Evolutionary conservation across 1,140 invertebrate species (phyloP), one percentile per base, ranked within the genome.

Genomic region (Pomacea maculata): DNA sequence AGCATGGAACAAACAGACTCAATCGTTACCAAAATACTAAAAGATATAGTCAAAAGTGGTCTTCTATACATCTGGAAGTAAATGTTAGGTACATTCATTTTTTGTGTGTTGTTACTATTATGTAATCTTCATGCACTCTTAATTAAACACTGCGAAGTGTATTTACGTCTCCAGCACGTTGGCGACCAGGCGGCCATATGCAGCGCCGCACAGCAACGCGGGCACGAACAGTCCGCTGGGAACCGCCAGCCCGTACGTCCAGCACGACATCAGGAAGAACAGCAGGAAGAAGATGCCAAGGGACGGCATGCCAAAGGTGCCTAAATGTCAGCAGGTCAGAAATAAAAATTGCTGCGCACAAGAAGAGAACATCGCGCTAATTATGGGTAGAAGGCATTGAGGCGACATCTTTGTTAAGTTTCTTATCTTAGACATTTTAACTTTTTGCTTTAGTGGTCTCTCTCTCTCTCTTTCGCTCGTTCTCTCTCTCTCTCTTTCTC

Each of bases 201-300:
- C 96, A 29, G 98, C 97, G 5, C 98, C 98, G 70, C 97, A 97
- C 8, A 99, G 92, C 19, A 99, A 92, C 14, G 95, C 95, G 4
- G 98, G 98, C 89, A 99, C 99, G 88, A 99, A 99, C 29, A 99
- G 93, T 19, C 98, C 98, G 88, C 96, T 95, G 1, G 98, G 98
- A 52, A 99, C 95, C 21, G 95, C 95, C 5, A 99, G 91, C 0
- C 98, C 98, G 90, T 98, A 99, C 0, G 98, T 99, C 93, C 95
- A 96, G 64, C 95, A 95, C 4, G 97, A 95, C 82, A 99, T 91
- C 11, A 98, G 89, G 91, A 97, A 99, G 89, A 99, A 99, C 81
- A 95, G 92, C 0, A 96, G 75, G 54, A 97, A 95, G 91, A 99
- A 99, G 14, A 96, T 91, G 6, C 94, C 89, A 25, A 99, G 88